Base-by-base conservation (phyloP, 2,888 invertebrate genomes). In the Nymphalis polychloros region DNA sequence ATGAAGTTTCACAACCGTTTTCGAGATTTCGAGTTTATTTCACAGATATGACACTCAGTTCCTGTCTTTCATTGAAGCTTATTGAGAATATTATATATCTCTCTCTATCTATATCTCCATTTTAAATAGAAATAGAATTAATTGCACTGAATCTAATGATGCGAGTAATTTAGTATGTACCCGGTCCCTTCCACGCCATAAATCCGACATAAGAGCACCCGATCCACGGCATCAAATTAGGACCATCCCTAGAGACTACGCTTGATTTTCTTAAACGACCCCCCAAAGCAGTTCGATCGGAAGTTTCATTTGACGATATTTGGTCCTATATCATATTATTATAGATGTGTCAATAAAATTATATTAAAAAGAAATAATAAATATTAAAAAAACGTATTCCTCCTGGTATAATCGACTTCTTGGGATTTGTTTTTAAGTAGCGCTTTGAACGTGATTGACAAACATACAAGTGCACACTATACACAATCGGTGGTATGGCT, bases 201-300 rank as follows among this genome's bases (percentile, higher is more conserved):
- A 73, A 72, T 70, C 72, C 60, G 55, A n/a, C 64, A 64, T 67
- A 72, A 68, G 71, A 68, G 71, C 72, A 74, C 73, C 76, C 77
- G 76, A 78, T 78, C 76, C 76, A 77, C 75, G 76, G 75, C 73
- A 76, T 79, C 74, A 76, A 74, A 76, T 79, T 73, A 76, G 64
- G 68, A 53, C 67, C 71, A 49, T 55, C 70, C 63, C 68, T 0
- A 19, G 64, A 63, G 70, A 48, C 53, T 7, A 63, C 55, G 60
- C 60, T 65, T 68, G 71, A 71, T 68, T 71, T 70, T 65, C 70
- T 68, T 64, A 67, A 63, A 53, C 59, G 49, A 41, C 49, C 63
- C 53, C 49, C 31, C 19, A 55, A 62, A 46, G 55, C n/a, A 55
- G 48, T 67, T 63, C 67, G 57, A 67, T 67, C 59, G 62, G 60